A percentile compares a stretch with the other conserved stretches of the same genome.
Conservation (phyloP, 2,888 invertebrate genomes). For the Limnephilus lunatus region DNA sequence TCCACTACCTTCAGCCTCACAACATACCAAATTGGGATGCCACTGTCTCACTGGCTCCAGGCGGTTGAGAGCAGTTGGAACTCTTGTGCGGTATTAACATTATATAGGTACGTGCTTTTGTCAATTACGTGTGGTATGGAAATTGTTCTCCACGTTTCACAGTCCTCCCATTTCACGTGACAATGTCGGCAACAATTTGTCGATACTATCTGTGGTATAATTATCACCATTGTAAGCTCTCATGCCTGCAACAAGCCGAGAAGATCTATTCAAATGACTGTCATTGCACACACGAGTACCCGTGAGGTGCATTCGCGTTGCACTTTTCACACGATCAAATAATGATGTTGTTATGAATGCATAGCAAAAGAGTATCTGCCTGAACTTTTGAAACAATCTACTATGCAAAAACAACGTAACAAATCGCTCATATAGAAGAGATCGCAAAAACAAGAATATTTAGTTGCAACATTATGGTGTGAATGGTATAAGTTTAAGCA, state of each 20-base stretch:
- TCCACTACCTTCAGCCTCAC: too few species aligned
- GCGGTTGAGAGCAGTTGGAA: too few species aligned
- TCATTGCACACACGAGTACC: neutral
- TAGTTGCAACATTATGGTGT: neutral
- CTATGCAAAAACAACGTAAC: neutral
- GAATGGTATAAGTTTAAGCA: neutral
- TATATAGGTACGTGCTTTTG: neutral
- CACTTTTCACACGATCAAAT: neutral
- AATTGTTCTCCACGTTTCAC: slow-evolving; percentile 2
- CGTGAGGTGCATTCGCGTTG: neutral
- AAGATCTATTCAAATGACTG: neutral
- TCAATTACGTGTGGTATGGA: neutral
- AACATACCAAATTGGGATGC: too few species aligned
- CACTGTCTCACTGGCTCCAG: too few species aligned
- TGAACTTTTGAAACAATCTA: neutral
- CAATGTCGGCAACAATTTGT: slow-evolving; percentile 13
- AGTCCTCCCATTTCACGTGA: slow-evolving; percentile 5
- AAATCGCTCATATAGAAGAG: neutral
- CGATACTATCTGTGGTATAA: slow-evolving; percentile 8
- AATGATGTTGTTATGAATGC: neutral
- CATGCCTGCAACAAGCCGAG: neutral
- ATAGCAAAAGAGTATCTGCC: neutral
- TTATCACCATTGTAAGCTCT: neutral
- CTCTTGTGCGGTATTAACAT: too few species aligned
- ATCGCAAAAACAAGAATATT: neutral